phyloP scores from a whole-genome alignment of 2,888 invertebrate genomes.

The Philopedon plagiatum region DNA sequence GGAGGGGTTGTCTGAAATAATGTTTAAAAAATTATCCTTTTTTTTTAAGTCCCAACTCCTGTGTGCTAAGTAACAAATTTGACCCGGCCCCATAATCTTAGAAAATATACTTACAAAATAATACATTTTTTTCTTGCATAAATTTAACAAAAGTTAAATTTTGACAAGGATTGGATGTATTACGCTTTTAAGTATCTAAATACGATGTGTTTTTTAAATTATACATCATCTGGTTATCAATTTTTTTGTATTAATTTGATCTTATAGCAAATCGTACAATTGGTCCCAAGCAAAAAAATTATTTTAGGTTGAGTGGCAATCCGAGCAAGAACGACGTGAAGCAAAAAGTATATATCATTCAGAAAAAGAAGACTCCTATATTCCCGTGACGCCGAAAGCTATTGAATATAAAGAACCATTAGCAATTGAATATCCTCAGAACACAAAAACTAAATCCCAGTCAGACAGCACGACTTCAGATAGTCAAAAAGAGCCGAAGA shows the following conservation, averaged over 20 bases:
- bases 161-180: not conserved
- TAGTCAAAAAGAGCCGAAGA: conserved; percentile 20
- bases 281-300: not conserved
- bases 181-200: conserved; percentile 28
- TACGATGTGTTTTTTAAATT: conserved; percentile 4
- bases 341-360: conserved; percentile 69
- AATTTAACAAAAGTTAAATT: too few relatives aligned
- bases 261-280: too few relatives aligned
- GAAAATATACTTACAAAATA: too few relatives aligned
- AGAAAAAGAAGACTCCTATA: conserved; percentile 66
- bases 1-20: too few relatives aligned
- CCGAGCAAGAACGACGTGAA: conserved; percentile 79
- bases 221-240: too few relatives aligned
- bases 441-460: conserved; percentile 21
- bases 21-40: too few relatives aligned
- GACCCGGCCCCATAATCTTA: too few relatives aligned
- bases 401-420: conserved; percentile 40
- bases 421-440: conserved; percentile 35
- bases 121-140: too few relatives aligned
- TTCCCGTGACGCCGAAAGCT: conserved; percentile 57
- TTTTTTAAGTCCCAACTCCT: too few relatives aligned
- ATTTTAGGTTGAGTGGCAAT: conserved; percentile 79
- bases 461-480: conserved; percentile 1
- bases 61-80: too few relatives aligned
- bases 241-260: too few relatives aligned